These are phyloP conservation scores for Caenorhabditis sp. DNA, from an alignment of 2,888 invertebrate species.

Conservation along the genomic window DNA sequence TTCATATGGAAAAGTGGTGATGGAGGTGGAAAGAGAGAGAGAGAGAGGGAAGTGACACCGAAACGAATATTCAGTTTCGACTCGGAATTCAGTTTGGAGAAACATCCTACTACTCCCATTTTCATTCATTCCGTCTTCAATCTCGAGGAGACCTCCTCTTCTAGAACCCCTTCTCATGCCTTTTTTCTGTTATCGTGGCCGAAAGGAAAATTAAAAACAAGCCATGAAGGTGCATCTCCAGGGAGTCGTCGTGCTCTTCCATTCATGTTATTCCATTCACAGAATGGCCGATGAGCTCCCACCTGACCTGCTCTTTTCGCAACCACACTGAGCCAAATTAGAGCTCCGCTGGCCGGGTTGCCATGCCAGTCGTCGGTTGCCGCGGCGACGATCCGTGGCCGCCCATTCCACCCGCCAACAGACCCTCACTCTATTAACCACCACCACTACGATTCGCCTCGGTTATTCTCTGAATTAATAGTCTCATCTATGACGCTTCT, in stretches of 20 bases:
- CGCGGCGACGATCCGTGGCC: neutral
- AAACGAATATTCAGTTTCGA: conserved; percentile 10
- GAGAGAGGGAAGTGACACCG: conserved; percentile 32
- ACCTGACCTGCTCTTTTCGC: neutral
- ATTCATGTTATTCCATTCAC: neutral
- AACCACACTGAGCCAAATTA: neutral
- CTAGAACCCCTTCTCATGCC: neutral
- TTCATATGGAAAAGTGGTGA: conserved; percentile 35
- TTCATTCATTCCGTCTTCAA: neutral
- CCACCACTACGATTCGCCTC: too few relatives aligned
- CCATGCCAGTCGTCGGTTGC: neutral
- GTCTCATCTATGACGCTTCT: too few relatives aligned
- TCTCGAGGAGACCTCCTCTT: neutral
- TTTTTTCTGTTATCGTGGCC: neutral
- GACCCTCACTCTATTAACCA: neutral
- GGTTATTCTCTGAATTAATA: too few relatives aligned
- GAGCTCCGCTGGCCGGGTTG: neutral
- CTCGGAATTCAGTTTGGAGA: conserved; percentile 13
- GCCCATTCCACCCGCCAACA: neutral
- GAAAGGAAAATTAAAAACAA: neutral
- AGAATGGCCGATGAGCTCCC: neutral
- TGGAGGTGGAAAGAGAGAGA: conserved; percentile 5
- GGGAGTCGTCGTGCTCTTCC: neutral
- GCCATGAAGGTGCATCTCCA: neutral
- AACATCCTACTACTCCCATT: neutral